Conservation (phyloP, 30 jellyfish, hydroid and myxozoan genomes). For the Morbakka virulenta region DNA sequence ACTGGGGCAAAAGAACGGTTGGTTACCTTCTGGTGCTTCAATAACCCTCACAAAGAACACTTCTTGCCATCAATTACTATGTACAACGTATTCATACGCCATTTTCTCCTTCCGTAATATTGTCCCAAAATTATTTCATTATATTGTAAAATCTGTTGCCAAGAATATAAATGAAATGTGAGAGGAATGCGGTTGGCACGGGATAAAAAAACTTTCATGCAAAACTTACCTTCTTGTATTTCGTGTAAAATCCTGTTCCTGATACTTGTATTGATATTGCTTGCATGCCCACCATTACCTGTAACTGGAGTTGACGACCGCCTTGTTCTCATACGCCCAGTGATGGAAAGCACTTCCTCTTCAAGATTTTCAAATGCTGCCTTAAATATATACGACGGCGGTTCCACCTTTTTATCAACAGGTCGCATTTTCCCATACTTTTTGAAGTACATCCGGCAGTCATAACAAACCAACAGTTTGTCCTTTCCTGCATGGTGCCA, state of each 20-base stretch:
- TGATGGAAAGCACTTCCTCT: slow-evolving; percentile 49
- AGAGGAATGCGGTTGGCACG: no score
- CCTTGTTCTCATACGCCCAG: slow-evolving; percentile 96
- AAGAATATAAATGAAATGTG: no score
- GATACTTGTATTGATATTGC: slow-evolving; percentile 9
- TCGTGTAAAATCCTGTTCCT: slow-evolving; percentile 74
- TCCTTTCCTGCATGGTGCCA: slow-evolving; percentile 99
- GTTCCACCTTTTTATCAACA: slow-evolving; percentile 79
- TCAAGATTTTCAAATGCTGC: slow-evolving; percentile 91
- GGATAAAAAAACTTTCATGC: no score
- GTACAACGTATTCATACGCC: no score
- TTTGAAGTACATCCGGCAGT: slow-evolving; percentile 81
- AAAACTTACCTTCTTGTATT: slow-evolving; percentile 64
- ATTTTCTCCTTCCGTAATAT: no score
- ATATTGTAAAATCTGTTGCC: no score
- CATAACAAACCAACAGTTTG: slow-evolving; percentile 74
- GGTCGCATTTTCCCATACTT: slow-evolving; percentile 92
- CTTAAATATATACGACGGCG: slow-evolving; percentile 91
- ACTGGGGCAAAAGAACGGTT: no score
- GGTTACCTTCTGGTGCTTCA: no score
- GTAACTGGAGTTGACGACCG: slow-evolving; percentile 94
- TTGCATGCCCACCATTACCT: slow-evolving; percentile 25
- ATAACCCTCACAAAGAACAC: no score
- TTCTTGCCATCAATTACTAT: no score
- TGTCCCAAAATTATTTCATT: no score